Percentiles rank a stretch among this genome's conserved stretches.
These are phyloP conservation scores for Delphinus delphis DNA, from an alignment of 2,113 vertebrate species.

Conservation along the genomic window DNA sequence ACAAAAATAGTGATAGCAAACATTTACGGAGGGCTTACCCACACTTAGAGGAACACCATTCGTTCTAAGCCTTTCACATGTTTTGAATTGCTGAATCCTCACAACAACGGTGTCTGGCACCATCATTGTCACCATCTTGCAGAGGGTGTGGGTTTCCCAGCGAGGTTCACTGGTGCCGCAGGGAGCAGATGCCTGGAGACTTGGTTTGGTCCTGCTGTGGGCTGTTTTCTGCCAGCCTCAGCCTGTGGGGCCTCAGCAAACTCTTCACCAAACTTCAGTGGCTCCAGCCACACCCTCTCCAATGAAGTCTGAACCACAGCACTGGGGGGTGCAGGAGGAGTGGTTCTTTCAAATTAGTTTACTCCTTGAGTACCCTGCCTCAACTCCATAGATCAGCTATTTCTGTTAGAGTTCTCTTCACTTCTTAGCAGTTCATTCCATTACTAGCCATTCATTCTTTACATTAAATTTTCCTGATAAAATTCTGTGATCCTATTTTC, in stretches of 20 bases:
- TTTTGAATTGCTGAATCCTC: neutral
- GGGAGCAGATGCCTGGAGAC: neutral
- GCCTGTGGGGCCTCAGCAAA: neutral
- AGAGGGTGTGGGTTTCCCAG: neutral
- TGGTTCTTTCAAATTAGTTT: neutral
- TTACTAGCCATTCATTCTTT: neutral
- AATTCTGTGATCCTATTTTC: neutral
- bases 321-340: rapidly evolving
- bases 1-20: neutral
- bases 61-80: neutral
- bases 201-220: neutral
- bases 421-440: neutral
- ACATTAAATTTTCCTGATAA: neutral
- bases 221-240: neutral
- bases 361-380: neutral
- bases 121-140: no score
- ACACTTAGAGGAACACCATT: neutral
- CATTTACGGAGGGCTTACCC: neutral
- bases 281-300: neutral
- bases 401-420: slow-evolving; percentile 1
- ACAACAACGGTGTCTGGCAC: rapidly evolving
- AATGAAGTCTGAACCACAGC: neutral
- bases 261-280: neutral
- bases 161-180: neutral
- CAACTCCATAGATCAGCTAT: neutral